Evolutionary conservation across 1,140 invertebrate species (phyloP).

Genomic region (Drosophila watanabei): DNA sequence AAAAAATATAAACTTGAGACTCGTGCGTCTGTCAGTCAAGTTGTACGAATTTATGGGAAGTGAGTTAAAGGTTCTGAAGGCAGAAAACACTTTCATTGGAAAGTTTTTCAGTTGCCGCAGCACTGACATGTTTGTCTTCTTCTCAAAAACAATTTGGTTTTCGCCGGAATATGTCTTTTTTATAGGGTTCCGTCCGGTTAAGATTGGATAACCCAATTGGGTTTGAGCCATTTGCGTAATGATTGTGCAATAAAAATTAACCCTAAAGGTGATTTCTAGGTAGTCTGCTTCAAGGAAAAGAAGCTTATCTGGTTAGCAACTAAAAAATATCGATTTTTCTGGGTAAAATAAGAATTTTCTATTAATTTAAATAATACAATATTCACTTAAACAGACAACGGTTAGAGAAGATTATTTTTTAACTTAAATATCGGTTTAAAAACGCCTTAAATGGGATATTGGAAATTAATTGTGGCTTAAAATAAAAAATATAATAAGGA

Average conservation of each 20-base stretch:
- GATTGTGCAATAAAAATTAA: constrained; percentile 14
- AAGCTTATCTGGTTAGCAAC: not conserved
- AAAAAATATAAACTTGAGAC: constrained; percentile 24
- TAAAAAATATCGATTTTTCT: not conserved
- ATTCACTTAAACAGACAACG: not conserved
- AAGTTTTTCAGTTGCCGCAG: constrained; percentile 51
- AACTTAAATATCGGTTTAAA: not conserved
- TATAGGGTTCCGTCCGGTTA: constrained; percentile 11
- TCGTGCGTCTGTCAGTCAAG: constrained; percentile 68
- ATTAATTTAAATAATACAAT: not conserved
- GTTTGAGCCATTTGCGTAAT: constrained; percentile 12
- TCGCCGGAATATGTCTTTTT: constrained; percentile 41
- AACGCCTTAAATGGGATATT: not conserved
- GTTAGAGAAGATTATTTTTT: not conserved
- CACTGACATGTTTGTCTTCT: constrained; percentile 49
- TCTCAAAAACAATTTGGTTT: constrained; percentile 39
- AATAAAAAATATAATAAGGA: no score
- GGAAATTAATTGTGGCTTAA: no score
- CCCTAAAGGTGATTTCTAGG: not conserved
- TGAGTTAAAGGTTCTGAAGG: constrained; percentile 31
- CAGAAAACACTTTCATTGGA: constrained; percentile 64
- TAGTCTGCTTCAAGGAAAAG: not conserved
- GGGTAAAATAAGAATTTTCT: not conserved
- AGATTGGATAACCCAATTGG: constrained; percentile 39
- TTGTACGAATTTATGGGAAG: constrained; percentile 71